phyloP scores from a whole-genome alignment of 2,888 invertebrate genomes.

The Trachelus stipa region DNA sequence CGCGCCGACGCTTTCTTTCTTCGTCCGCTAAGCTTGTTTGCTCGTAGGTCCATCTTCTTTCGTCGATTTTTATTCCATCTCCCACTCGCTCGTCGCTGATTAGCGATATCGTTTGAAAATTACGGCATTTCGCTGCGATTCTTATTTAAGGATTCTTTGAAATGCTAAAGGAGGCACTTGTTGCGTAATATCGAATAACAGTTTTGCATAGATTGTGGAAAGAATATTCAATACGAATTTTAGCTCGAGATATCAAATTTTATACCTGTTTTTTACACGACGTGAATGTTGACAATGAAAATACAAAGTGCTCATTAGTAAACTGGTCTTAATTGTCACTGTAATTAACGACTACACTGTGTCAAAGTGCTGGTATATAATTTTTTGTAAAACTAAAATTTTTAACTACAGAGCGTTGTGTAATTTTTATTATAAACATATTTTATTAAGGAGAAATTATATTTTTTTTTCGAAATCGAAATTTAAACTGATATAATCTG shows the following conservation, averaged over 20 bases:
- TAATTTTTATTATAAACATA: neutral
- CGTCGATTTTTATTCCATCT: neutral
- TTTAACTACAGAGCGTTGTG: neutral
- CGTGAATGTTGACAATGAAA: neutral
- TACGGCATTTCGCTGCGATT: neutral
- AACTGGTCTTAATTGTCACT: neutral
- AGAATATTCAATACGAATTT: neutral
- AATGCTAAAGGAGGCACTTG: neutral
- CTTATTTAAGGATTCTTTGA: neutral
- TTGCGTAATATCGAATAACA: neutral
- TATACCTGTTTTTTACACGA: neutral
- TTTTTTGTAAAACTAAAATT: neutral
- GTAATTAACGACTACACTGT: neutral
- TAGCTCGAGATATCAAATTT: neutral
- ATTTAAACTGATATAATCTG: neutral
- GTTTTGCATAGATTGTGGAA: neutral
- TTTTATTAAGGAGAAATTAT: neutral
- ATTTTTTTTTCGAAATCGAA: neutral
- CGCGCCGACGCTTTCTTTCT: neutral
- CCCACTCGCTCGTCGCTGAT: neutral
- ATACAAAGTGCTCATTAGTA: neutral
- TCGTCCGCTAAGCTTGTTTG: neutral
- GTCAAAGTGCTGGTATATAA: neutral
- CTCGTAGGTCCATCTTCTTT: neutral
- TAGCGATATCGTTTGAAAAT: conserved; percentile 1